Evolutionary conservation across 2,113 vertebrate genomes (phyloP).

Genomic region (Emydura subglobosa): DNA sequence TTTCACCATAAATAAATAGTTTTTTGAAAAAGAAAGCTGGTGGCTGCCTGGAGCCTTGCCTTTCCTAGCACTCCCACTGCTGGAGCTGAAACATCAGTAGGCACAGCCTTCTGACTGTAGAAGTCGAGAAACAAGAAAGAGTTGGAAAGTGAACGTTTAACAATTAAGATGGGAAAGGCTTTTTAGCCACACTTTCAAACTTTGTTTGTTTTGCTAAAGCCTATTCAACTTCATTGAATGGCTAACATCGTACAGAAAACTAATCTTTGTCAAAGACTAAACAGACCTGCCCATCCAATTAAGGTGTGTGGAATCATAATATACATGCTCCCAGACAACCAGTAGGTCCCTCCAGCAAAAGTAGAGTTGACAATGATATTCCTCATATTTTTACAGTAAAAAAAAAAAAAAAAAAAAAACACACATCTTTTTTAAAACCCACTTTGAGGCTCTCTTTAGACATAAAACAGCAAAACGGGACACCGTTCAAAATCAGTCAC

Average conservation of each 20-base stretch:
- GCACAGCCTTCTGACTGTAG: background rate
- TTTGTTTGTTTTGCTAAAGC: background rate
- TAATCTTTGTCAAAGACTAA: background rate
- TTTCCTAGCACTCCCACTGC: background rate
- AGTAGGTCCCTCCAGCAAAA: background rate
- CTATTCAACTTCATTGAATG: background rate
- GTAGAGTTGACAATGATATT: background rate
- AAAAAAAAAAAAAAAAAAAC: background rate
- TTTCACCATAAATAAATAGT: background rate
- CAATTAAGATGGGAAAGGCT: background rate
- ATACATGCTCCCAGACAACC: background rate
- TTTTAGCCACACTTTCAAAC: background rate
- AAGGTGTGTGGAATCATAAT: background rate
- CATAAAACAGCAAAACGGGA: background rate
- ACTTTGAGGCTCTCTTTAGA: background rate
- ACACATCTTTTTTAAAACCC: background rate
- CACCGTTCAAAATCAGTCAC: background rate
- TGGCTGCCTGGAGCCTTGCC: background rate
- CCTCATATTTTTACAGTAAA: accelerated
- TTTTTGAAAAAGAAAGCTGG: background rate
- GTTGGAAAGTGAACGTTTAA: background rate
- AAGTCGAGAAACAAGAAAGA: background rate
- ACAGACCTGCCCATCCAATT: background rate
- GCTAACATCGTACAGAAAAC: background rate
- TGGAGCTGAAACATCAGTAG: background rate